A percentile compares a stretch with the other conserved stretches of the same genome.
phyloP scores from a whole-genome alignment of 2,113 vertebrate genomes.

The Alexandromys fortis region DNA sequence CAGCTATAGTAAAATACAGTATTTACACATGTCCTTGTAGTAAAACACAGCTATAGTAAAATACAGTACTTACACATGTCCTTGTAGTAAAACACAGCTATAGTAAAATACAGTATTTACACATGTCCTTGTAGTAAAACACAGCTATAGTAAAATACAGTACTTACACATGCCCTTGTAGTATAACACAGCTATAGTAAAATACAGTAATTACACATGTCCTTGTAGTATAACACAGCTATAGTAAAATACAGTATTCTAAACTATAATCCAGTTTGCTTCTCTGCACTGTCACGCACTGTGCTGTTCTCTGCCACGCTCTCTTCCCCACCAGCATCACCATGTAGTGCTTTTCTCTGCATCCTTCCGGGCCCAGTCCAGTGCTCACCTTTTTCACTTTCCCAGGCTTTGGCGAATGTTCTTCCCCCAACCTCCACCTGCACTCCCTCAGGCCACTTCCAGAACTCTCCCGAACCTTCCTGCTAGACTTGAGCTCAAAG shows the following conservation, averaged over 20 bases:
- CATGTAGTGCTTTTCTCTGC: not conserved
- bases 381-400: not conserved
- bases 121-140: too few relatives aligned
- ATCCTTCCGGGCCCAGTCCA: not conserved
- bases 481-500: not conserved
- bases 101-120: too few relatives aligned
- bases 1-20: not conserved
- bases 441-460: not conserved
- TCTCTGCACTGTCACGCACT: not conserved
- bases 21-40: too few relatives aligned
- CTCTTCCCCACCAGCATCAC: not conserved
- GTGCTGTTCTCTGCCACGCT: not conserved
- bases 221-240: too few relatives aligned
- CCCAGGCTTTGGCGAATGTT: too few relatives aligned
- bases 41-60: too few relatives aligned
- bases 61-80: not conserved
- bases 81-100: not conserved
- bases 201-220: too few relatives aligned
- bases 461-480: not conserved
- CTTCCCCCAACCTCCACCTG: not conserved
- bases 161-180: not conserved
- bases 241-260: not conserved
- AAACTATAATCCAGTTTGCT: conserved; percentile 14
- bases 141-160: not conserved
- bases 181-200: not conserved